Conservation (phyloP, 2,888 invertebrate species). For the Sminthurides aquaticus region DNA sequence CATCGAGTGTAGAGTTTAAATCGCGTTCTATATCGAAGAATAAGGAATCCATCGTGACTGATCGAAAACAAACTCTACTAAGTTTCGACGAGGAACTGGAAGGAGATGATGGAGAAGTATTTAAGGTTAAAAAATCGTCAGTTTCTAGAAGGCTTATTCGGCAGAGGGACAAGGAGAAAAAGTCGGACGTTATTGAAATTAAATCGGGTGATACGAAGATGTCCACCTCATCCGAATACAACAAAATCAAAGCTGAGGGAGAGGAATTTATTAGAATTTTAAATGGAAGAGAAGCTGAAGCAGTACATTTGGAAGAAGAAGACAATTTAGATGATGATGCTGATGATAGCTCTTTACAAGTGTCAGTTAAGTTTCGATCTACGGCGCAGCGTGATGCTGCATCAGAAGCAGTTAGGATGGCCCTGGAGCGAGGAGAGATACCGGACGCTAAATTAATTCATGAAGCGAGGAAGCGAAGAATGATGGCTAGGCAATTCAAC, state of each 20-base stretch:
- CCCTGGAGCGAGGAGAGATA: conserved; percentile 64
- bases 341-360: conserved; percentile 46
- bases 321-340: conserved; percentile 54
- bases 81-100: conserved; percentile 41
- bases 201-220: neutral
- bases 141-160: conserved; percentile 84
- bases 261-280: conserved; percentile 53
- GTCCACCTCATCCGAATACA: neutral
- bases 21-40: conserved; percentile 10
- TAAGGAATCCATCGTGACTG: conserved; percentile 8
- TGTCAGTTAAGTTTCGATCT: conserved; percentile 26
- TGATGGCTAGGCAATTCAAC: conserved; percentile 76
- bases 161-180: conserved; percentile 70
- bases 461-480: conserved; percentile 88
- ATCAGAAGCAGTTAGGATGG: conserved; percentile 39
- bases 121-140: conserved; percentile 91
- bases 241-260: neutral
- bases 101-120: conserved; percentile 77
- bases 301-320: conserved; percentile 63
- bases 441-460: conserved; percentile 98
- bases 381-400: conserved; percentile 28
- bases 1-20: neutral
- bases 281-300: conserved; percentile 73
- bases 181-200: conserved; percentile 47
- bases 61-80: conserved; percentile 23